These are phyloP conservation scores for Alentia gelatinosa DNA, from an alignment of 2,888 invertebrate species.

Conservation along the genomic window DNA sequence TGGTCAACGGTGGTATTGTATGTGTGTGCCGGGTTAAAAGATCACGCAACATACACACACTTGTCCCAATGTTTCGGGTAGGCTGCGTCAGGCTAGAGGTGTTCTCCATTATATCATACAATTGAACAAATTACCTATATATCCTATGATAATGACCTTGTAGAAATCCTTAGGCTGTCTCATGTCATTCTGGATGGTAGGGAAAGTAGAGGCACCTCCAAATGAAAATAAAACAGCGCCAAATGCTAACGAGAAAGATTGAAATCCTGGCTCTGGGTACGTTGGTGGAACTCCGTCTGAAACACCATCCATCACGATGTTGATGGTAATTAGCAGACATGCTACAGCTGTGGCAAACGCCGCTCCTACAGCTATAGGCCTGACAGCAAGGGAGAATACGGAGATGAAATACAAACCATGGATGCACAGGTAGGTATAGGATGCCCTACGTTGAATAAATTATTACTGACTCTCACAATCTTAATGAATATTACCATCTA, in stretches of 20 bases:
- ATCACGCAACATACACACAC: too few species aligned
- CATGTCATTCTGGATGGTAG: conserved; percentile 97
- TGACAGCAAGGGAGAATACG: too few species aligned
- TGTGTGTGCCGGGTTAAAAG: too few species aligned
- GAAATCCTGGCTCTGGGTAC: conserved; percentile 78
- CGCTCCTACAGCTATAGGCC: conserved; percentile 85
- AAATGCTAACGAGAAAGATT: conserved; percentile 86
- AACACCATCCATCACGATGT: conserved; percentile 77
- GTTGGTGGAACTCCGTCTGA: conserved; percentile 42
- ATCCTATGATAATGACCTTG: conserved; percentile 87
- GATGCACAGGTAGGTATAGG: too few species aligned
- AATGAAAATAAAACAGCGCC: conserved; percentile 88
- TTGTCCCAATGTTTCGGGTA: too few species aligned
- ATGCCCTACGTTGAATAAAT: too few species aligned
- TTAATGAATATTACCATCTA: too few species aligned
- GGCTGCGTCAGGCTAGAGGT: too few species aligned
- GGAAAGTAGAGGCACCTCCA: conserved; percentile 88
- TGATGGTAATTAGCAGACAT: conserved; percentile 83
- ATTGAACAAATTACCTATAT: conserved; percentile 82
- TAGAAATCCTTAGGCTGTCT: conserved; percentile 87
- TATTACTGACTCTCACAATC: too few species aligned
- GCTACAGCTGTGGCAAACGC: conserved; percentile 85
- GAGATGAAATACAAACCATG: too few species aligned
- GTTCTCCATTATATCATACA: not conserved
- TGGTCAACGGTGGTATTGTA: too few species aligned